Evolutionary conservation across 1,140 invertebrate genomes (phyloP), one percentile per base, ranked within the genome.

Genomic region (Tetramorium alpestre): DNA sequence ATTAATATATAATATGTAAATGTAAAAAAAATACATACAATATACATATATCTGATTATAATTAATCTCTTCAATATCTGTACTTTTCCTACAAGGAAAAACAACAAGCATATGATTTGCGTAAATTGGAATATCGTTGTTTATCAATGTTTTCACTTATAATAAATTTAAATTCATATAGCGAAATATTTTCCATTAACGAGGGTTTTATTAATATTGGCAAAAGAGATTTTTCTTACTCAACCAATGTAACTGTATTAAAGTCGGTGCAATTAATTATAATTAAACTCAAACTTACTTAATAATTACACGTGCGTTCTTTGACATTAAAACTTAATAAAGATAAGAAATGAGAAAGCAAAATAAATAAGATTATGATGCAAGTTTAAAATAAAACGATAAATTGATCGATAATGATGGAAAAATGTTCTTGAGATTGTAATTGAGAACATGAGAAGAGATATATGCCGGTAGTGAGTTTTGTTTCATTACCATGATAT

Each of bases 91-190:
- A 67, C 38, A 22, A 67, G 4, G 8, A n/a, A 25, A 67, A n/a
- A 41, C 44, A 67, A 44, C 44, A 67, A 44, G 64, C 10, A 22
- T 28, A 2, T 25, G 28, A 6, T 41, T 80, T 25, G 8, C 8
- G 2, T 25, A 81, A 80, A 81, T 69, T 41, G 33, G 0, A 69
- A 80, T 25, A 70, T 70, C 22, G 18, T 47, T 47, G 56, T 56
- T 70, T 56, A 56, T 70, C 28, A 28, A 70, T 56, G 28, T 2
- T 69, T 69, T 65, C 13, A 64, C 22, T 16, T 47, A 4, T 13
- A 33, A 41, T 70, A 54, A 28, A 51, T 67, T 58, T 25, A 58
- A 69, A 38, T 64, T 54, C 4, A 77, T 41, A 28, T 8, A 41
- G 16, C 10, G 4, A 4, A 70, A 70, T 1, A 70, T 49, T 25